Evolutionary conservation across 2,113 vertebrate genomes (phyloP).

Genomic region (Candoia aspera): DNA sequence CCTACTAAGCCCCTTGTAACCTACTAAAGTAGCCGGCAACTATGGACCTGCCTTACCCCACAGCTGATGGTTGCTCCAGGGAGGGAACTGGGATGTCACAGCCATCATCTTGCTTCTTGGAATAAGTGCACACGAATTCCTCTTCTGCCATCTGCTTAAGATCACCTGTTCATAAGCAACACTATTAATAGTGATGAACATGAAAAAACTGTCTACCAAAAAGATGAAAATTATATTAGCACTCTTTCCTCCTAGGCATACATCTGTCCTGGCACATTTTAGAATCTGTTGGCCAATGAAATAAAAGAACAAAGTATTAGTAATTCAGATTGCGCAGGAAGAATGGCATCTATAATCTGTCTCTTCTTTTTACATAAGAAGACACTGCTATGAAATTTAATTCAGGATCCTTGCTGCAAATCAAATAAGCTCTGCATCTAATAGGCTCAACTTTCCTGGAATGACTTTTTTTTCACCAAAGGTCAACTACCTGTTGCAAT

Average conservation of each 20-base stretch:
- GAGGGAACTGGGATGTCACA: conserved; percentile 11
- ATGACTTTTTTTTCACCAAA: no score
- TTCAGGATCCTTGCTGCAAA: not conserved
- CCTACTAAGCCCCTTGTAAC: not conserved
- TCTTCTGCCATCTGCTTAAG: conserved; percentile 32
- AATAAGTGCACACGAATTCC: conserved; percentile 20
- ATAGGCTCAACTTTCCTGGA: no score
- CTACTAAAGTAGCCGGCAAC: not conserved
- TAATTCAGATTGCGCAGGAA: not conserved
- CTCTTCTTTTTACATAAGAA: not conserved
- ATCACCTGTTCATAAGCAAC: conserved; percentile 65
- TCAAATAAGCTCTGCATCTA: no score
- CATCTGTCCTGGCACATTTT: not conserved
- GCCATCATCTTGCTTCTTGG: conserved; percentile 48
- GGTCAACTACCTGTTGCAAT: no score
- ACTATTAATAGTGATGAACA: conserved; percentile 10
- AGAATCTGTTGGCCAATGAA: conserved; percentile 16
- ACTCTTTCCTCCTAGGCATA: conserved; percentile 4
- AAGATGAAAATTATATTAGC: no score
- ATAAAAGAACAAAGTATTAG: conserved; percentile 6
- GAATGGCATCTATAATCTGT: not conserved
- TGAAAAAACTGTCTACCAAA: not conserved
- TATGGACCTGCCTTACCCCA: conserved; percentile 59
- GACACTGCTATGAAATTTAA: not conserved
- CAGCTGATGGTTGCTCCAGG: conserved; percentile 43